phyloP scores from a whole-genome alignment of 2,888 invertebrate species.

The Rotaria sp. region DNA sequence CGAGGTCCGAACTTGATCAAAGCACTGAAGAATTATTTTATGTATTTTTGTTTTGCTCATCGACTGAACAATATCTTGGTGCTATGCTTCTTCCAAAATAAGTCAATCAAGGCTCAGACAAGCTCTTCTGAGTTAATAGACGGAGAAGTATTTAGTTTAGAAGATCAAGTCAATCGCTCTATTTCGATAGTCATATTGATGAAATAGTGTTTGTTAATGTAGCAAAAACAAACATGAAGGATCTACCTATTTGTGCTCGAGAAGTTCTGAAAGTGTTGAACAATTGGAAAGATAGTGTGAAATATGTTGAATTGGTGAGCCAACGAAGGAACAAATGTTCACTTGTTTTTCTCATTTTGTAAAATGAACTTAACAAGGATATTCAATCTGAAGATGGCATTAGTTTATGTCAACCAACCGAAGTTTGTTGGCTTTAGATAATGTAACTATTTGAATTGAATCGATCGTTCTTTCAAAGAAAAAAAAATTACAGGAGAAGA shows the following conservation, averaged over 20 bases:
- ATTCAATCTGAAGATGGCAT: not conserved
- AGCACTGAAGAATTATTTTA: not conserved
- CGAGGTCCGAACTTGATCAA: not conserved
- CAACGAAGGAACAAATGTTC: too few species aligned
- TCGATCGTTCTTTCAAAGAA: not conserved
- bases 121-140: not conserved
- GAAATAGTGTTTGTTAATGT: not conserved
- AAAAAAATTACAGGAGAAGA: not conserved
- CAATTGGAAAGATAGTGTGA: not conserved
- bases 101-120: not conserved
- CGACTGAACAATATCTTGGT: not conserved
- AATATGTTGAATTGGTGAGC: not conserved
- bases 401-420: not conserved
- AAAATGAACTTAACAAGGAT: not conserved
- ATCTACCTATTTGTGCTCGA: not conserved
- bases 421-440: not conserved
- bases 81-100: not conserved
- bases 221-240: not conserved
- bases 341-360: not conserved
- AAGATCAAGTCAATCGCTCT: not conserved
- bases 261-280: not conserved
- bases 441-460: not conserved
- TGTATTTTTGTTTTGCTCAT: not conserved
- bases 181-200: not conserved
- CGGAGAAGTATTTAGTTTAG: not conserved